These are phyloP conservation scores for Gallinago paraguaiae DNA, from an alignment of 2,113 vertebrate genomes.

Conservation along the genomic window DNA sequence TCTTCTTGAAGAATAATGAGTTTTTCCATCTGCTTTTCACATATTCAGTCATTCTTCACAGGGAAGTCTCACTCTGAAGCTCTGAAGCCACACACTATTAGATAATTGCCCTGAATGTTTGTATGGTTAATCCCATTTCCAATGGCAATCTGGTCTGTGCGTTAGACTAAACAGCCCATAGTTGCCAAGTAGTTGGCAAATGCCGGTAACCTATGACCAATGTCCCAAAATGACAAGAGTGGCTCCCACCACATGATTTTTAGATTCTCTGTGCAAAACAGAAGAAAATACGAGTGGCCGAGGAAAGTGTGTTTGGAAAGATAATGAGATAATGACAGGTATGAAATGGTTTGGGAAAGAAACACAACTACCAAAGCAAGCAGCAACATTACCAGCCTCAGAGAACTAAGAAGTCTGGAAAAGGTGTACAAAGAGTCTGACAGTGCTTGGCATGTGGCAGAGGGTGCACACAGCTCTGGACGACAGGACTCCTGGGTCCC, in stretches of 20 bases:
- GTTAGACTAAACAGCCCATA: background rate
- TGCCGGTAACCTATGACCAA: background rate
- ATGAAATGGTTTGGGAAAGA: background rate
- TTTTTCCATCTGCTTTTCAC: background rate
- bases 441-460: background rate
- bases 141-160: background rate
- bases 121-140: background rate
- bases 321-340: background rate
- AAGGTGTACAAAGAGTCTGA: background rate
- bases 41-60: background rate
- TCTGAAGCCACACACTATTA: background rate
- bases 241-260: accelerated
- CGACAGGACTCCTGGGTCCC: background rate
- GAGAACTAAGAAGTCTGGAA: background rate
- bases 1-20: background rate
- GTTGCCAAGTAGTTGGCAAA: background rate
- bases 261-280: background rate
- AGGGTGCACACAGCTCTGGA: background rate
- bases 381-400: background rate
- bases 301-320: background rate
- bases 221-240: background rate
- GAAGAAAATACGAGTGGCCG: background rate
- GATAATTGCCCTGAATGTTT: background rate
- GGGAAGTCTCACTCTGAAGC: background rate
- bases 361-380: background rate